Percentiles rank a stretch among this genome's conserved stretches.
Evolutionary conservation across 2,113 vertebrate genomes (phyloP).

Genomic region (Leucopsar rothschildi): DNA sequence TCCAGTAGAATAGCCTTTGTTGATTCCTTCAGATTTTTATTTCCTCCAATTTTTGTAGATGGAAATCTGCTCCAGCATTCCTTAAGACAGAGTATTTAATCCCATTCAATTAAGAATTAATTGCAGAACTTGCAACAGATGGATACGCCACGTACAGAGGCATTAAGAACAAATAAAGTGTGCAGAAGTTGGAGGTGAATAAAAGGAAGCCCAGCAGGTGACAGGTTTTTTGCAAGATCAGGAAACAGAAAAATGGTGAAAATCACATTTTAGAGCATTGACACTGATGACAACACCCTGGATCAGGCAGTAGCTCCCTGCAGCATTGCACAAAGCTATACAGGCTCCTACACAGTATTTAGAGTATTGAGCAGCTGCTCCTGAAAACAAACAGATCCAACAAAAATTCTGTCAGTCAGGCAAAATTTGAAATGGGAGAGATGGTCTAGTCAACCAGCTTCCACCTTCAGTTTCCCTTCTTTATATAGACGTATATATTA

Average conservation of each 20-base stretch:
- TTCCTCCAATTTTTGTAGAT: background rate
- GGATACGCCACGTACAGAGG: constrained; percentile 10
- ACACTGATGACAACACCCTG: background rate
- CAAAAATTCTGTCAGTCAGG: background rate
- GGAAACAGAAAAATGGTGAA: background rate
- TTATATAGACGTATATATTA: background rate
- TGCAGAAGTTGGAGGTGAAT: background rate
- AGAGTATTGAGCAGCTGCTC: background rate
- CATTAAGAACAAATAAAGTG: background rate
- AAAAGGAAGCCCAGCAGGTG: background rate
- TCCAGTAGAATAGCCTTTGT: background rate
- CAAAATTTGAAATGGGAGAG: background rate
- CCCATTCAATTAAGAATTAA: constrained; percentile 30
- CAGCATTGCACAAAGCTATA: background rate
- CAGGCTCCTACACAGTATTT: background rate
- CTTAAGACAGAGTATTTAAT: constrained; percentile 16
- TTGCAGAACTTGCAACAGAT: constrained; percentile 49
- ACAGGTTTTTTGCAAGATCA: background rate
- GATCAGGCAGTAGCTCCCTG: background rate
- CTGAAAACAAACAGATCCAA: background rate
- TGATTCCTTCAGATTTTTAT: background rate
- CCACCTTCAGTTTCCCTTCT: background rate
- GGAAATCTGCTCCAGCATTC: background rate
- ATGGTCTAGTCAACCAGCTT: background rate
- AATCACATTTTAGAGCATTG: background rate